Percentiles rank a stretch among this genome's conserved stretches.
Conservation (phyloP, 2,888 invertebrate species). For the Leptopterna dolabrata region DNA sequence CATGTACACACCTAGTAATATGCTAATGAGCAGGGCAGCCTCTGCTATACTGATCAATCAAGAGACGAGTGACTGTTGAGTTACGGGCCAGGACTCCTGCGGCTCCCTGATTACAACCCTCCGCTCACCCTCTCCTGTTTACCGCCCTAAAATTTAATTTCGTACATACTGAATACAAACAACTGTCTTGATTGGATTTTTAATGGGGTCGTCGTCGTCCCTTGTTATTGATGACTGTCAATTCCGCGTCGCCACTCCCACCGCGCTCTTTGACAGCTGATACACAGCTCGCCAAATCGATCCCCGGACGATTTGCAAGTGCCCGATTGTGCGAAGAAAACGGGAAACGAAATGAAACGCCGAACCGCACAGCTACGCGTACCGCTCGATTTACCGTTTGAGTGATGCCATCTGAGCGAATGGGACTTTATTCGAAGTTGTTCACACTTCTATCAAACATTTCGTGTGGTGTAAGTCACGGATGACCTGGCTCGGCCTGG, state of each 20-base stretch:
- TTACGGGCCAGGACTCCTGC: neutral
- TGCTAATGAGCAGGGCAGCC: neutral
- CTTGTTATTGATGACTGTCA: slow-evolving; percentile 20
- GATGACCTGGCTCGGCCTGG: too few species aligned
- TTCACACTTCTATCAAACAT: too few species aligned
- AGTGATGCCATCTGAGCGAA: too few species aligned
- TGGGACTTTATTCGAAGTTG: too few species aligned
- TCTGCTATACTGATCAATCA: slow-evolving; percentile 15
- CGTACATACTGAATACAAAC: slow-evolving; percentile 43
- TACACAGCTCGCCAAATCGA: neutral
- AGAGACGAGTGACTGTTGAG: neutral
- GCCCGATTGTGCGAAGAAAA: neutral
- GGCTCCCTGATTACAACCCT: slow-evolving; percentile 24
- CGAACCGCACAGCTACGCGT: too few species aligned
- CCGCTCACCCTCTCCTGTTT: neutral
- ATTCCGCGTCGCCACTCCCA: neutral
- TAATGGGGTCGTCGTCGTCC: slow-evolving; percentile 20
- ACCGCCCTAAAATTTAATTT: slow-evolving; percentile 47
- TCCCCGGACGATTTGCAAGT: neutral
- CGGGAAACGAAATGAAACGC: too few species aligned
- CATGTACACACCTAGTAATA: neutral
- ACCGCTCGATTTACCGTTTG: too few species aligned
- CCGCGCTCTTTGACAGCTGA: neutral
- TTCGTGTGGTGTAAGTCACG: too few species aligned
- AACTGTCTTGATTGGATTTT: slow-evolving; percentile 50